Conservation (phyloP, 2,113 vertebrate species). For the Bostrychus sinensis region DNA sequence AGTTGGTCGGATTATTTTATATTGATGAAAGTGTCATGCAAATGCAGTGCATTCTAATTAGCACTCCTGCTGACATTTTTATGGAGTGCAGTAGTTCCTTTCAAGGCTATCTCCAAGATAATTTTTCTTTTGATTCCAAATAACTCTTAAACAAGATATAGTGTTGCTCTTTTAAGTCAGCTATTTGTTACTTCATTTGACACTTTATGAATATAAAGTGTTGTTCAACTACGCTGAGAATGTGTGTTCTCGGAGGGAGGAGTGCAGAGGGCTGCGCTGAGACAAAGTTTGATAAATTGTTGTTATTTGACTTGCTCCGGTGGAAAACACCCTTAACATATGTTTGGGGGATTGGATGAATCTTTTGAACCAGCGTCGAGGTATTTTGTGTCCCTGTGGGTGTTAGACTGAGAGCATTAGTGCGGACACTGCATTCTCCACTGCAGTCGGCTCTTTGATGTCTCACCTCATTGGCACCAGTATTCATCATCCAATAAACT, state of each 20-base stretch:
- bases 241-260: conserved; percentile 16
- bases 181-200: conserved; percentile 64
- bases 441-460: conserved; percentile 3
- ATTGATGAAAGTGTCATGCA: conserved; percentile 14
- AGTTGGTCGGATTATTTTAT: neutral
- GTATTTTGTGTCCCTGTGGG: conserved; percentile 16
- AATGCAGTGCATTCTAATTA: conserved; percentile 24
- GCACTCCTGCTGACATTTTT: conserved; percentile 15
- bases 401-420: conserved; percentile 15
- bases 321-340: conserved; percentile 43
- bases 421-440: neutral
- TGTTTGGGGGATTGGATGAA: conserved; percentile 49
- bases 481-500: neutral
- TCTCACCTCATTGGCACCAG: conserved; percentile 9
- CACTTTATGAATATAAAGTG: conserved; percentile 74
- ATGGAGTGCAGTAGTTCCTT: conserved; percentile 43
- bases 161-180: conserved; percentile 54
- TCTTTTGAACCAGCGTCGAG: conserved; percentile 9
- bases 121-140: conserved; percentile 50
- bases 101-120: conserved; percentile 42
- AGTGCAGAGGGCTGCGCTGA: conserved; percentile 26
- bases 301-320: conserved; percentile 50
- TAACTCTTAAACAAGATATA: conserved; percentile 63
- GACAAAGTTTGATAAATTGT: conserved; percentile 63
- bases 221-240: conserved; percentile 42